Percentiles rank a stretch among this genome's conserved stretches.
Evolutionary conservation across 2,113 vertebrate species (phyloP).

Genomic region (Cynopterus brachyotis): DNA sequence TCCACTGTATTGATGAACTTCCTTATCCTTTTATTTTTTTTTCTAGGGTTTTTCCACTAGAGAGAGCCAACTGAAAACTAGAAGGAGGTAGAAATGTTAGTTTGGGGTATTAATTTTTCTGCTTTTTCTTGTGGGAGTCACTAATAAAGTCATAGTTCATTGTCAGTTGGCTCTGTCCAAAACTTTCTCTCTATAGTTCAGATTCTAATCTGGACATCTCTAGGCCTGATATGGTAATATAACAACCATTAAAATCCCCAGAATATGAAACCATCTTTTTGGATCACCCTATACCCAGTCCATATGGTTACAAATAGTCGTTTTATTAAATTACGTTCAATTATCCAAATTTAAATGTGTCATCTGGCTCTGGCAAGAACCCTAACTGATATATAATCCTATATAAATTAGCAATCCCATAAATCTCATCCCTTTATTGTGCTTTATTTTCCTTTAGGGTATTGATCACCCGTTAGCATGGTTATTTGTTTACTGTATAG

Average conservation of each 20-base stretch:
- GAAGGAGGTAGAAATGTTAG: rapidly evolving
- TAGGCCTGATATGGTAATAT: not conserved
- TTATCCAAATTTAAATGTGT: not conserved
- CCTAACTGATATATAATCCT: not conserved
- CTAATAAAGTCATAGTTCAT: not conserved
- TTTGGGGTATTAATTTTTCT: not conserved
- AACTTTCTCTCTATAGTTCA: not conserved
- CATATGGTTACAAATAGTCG: not conserved
- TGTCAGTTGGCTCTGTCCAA: rapidly evolving
- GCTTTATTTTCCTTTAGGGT: not conserved
- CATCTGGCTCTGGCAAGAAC: not conserved
- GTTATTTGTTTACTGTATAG: not conserved
- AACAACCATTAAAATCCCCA: no score
- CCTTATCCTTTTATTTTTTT: not conserved
- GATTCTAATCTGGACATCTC: not conserved
- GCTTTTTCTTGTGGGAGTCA: not conserved
- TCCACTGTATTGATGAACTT: not conserved
- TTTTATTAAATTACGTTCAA: not conserved
- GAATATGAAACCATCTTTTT: not conserved
- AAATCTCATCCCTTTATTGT: not conserved
- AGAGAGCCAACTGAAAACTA: not conserved
- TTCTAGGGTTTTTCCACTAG: not conserved
- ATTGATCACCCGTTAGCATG: not conserved
- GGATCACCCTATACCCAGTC: rapidly evolving
- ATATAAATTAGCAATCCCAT: not conserved